These are phyloP conservation scores for Climacteris rufus DNA, from an alignment of 2,113 vertebrate species.

Conservation along the genomic window DNA sequence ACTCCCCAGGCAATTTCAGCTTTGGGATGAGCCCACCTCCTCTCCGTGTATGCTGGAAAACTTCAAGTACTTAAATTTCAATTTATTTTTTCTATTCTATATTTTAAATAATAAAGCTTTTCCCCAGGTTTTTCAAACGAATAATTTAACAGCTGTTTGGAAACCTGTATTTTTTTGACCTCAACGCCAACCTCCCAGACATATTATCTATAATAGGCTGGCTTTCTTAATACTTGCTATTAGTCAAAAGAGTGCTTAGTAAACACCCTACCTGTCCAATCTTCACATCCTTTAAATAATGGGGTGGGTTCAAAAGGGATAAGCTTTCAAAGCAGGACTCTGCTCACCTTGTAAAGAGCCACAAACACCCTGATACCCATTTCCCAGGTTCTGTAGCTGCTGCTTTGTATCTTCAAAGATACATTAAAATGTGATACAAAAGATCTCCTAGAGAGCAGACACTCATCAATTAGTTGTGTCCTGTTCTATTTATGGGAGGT, in stretches of 20 bases:
- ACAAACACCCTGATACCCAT: background rate
- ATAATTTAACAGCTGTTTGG: background rate
- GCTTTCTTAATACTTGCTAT: background rate
- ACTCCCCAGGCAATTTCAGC: background rate
- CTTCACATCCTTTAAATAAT: background rate
- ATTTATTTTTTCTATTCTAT: background rate
- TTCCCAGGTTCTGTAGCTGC: background rate
- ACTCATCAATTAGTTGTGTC: background rate
- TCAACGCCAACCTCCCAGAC: background rate
- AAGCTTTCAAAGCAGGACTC: background rate
- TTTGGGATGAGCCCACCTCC: background rate
- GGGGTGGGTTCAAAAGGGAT: background rate
- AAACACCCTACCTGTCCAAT: conserved; percentile 6
- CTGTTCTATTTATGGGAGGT: background rate
- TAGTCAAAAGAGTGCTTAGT: background rate
- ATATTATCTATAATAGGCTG: background rate
- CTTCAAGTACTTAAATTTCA: background rate
- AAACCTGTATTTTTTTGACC: background rate
- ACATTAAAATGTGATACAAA: background rate
- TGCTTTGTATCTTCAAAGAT: background rate
- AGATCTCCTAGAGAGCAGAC: background rate
- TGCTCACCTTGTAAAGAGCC: background rate
- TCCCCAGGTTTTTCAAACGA: background rate
- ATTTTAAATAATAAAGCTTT: background rate
- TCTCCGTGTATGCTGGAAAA: background rate